phyloP scores from a whole-genome alignment of 2,797 vertebrate species.

The Sebastiscus tertius region DNA sequence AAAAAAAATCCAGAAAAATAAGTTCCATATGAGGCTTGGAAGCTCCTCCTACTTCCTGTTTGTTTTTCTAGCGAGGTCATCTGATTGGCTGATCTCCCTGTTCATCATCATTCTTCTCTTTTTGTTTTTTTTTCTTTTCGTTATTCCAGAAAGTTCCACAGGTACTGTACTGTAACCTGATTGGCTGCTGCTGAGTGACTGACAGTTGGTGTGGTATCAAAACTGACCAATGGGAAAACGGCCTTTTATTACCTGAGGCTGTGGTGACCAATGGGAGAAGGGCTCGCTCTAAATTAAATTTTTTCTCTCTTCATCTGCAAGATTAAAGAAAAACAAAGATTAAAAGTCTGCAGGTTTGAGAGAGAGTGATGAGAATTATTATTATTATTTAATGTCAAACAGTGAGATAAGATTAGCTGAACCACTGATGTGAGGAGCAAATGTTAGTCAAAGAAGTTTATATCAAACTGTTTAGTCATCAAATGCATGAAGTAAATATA shows the following conservation, averaged over 20 bases:
- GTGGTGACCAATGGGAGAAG: conserved; percentile 85
- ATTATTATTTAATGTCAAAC: too few relatives aligned
- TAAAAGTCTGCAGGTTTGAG: too few relatives aligned
- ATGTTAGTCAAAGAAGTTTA: too few relatives aligned
- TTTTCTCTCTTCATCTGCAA: too few relatives aligned
- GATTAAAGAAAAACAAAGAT: too few relatives aligned
- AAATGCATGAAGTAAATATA: too few relatives aligned
- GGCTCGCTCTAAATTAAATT: conserved; percentile 49
- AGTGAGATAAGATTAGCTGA: too few relatives aligned
- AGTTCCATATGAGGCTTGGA: conserved; percentile 80
- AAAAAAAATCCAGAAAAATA: conserved; percentile 50
- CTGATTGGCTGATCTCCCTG: conserved; percentile 59
- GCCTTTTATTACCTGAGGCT: conserved; percentile 71
- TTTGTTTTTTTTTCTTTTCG: conserved; percentile 26
- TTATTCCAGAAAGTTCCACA: conserved; percentile 82
- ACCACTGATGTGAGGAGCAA: too few relatives aligned
- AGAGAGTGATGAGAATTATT: too few relatives aligned
- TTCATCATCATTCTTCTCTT: conserved; percentile 67
- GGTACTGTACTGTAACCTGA: conserved; percentile 73
- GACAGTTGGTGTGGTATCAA: conserved; percentile 62
- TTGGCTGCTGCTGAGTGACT: conserved; percentile 75
- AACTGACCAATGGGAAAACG: conserved; percentile 65
- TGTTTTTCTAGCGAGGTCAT: conserved; percentile 76
- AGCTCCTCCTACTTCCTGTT: conserved; percentile 87
- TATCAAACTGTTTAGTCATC: too few relatives aligned